Evolutionary conservation across 2,797 vertebrate species (phyloP).

Genomic region (Etheostoma nigrum): DNA sequence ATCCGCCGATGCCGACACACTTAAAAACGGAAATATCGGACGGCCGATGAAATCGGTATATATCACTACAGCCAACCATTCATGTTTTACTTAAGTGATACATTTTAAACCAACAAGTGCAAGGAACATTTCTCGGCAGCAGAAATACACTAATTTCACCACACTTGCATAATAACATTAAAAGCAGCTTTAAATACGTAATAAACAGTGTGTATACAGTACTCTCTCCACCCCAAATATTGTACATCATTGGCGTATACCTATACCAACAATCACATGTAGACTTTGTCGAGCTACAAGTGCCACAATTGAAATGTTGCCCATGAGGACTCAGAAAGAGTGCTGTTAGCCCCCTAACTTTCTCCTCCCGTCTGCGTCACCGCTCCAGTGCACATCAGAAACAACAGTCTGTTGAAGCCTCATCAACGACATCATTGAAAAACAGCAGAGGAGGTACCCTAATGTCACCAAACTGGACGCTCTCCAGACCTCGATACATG

Average conservation of each 20-base stretch:
- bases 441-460: constrained; percentile 46
- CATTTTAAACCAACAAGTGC: not conserved
- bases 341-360: constrained; percentile 16
- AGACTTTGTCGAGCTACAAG: not conserved
- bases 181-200: not conserved
- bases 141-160: not conserved
- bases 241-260: not conserved
- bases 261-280: not conserved
- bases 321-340: constrained; percentile 9
- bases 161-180: not conserved
- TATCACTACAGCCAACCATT: not conserved
- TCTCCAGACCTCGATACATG: constrained; percentile 54
- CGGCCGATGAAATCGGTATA: no score
- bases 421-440: constrained; percentile 47
- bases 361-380: constrained; percentile 18
- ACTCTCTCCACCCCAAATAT: not conserved
- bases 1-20: no score
- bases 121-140: not conserved
- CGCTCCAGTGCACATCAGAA: constrained; percentile 49
- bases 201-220: not conserved
- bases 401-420: constrained; percentile 51
- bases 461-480: constrained; percentile 52
- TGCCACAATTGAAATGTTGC: constrained; percentile 31
- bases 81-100: not conserved
- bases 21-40: no score